Conservation (phyloP, 2,797 vertebrate species). For the Leuciscus waleckii region DNA sequence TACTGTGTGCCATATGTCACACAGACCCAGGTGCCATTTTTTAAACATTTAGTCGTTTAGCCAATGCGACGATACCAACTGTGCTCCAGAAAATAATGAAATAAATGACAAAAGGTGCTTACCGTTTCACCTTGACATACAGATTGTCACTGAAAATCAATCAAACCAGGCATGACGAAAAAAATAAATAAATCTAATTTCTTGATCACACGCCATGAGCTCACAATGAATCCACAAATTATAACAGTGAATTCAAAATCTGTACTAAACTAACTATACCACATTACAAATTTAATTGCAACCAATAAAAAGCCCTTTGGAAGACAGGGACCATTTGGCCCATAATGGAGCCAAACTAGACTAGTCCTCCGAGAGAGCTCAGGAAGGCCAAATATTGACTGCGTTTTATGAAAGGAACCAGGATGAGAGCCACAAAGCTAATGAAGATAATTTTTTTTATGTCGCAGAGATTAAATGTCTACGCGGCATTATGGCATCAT, state of each 20-base stretch:
- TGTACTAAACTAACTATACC: slow-evolving; percentile 13
- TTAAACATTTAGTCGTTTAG: slow-evolving; percentile 45
- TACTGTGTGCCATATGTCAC: slow-evolving; percentile 55
- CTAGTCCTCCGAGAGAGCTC: slow-evolving; percentile 37
- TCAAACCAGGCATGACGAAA: slow-evolving; percentile 7
- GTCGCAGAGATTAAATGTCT: slow-evolving; percentile 22
- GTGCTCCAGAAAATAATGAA: background rate
- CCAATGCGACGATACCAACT: background rate
- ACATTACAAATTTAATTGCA: slow-evolving; percentile 6
- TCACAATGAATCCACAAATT: slow-evolving; percentile 7
- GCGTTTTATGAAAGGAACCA: slow-evolving; percentile 33
- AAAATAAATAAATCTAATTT: background rate
- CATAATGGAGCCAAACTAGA: slow-evolving; percentile 38
- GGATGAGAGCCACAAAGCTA: slow-evolving; percentile 40
- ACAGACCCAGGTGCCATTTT: slow-evolving; percentile 48
- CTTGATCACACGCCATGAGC: background rate
- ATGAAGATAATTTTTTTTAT: slow-evolving; percentile 39
- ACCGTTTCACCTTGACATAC: slow-evolving; percentile 33
- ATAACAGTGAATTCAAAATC: slow-evolving; percentile 1
- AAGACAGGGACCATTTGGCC: slow-evolving; percentile 44
- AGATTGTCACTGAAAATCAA: slow-evolving; percentile 18
- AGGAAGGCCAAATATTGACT: slow-evolving; percentile 48
- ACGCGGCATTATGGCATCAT: background rate
- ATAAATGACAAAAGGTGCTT: slow-evolving; percentile 19
- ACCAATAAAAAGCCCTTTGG: slow-evolving; percentile 40